Percentiles rank a stretch among this genome's conserved stretches.
These are phyloP conservation scores for Octopus bimaculoides DNA, from an alignment of 1,140 invertebrate genomes.

Conservation along the genomic window DNA sequence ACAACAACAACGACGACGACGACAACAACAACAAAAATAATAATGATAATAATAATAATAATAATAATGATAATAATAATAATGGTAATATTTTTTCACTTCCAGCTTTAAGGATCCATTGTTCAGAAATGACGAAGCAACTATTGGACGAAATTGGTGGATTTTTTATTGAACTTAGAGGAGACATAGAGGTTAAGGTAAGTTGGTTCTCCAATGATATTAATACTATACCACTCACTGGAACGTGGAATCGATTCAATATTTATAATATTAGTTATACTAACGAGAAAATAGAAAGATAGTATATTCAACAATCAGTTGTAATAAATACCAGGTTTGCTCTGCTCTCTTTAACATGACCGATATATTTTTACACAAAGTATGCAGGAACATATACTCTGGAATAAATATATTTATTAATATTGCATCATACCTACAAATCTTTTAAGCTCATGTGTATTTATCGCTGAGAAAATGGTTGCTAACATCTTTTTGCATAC, in stretches of 20 bases:
- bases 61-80: background rate
- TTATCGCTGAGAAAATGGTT: no score
- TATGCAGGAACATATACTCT: background rate
- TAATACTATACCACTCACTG: background rate
- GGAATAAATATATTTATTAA: no score
- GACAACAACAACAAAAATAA: no score
- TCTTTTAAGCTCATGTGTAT: no score
- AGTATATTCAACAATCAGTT: background rate
- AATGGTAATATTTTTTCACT: constrained; percentile 23
- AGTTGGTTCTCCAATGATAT: background rate
- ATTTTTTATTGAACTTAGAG: constrained; percentile 76
- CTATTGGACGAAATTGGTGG: constrained; percentile 77
- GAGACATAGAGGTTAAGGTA: constrained; percentile 60
- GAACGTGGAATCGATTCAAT: background rate
- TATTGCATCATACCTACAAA: no score
- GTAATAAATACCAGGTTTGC: background rate
- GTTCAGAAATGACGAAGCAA: constrained; percentile 80
- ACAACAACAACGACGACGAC: no score
- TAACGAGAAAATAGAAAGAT: background rate
- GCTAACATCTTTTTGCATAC: no score
- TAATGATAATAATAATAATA: background rate
- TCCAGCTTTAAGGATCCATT: constrained; percentile 82
- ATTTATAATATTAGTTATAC: background rate
- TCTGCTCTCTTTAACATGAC: background rate
- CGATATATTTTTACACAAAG: background rate